Evolutionary conservation across 2,888 invertebrate genomes (phyloP).

Genomic region (Acleris emargana): DNA sequence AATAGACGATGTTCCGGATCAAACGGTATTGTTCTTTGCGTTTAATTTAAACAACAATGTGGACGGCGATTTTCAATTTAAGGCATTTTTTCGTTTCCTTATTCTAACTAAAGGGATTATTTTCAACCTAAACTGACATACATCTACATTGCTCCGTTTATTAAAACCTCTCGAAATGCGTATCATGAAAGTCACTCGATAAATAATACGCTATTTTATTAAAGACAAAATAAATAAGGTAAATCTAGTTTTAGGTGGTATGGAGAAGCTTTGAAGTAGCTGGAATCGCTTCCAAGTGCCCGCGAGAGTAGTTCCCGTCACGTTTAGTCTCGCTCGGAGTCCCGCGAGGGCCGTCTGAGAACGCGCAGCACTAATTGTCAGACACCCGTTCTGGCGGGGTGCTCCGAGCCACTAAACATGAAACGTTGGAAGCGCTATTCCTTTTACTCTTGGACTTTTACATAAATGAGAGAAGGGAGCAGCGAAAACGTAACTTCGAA

Average conservation of each 20-base stretch:
- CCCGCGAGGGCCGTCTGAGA: constrained; percentile 62
- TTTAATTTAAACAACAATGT: constrained; percentile 63
- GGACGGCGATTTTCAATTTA: constrained; percentile 57
- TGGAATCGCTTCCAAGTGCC: constrained; percentile 44
- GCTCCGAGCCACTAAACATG: constrained; percentile 23
- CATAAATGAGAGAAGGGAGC: no score
- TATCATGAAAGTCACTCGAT: no score
- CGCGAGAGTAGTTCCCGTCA: constrained; percentile 50
- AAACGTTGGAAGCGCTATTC: no score
- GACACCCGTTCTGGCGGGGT: constrained; percentile 45
- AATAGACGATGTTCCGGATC: constrained; percentile 67
- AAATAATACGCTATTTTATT: no score
- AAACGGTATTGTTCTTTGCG: constrained; percentile 67
- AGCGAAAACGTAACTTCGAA: no score
- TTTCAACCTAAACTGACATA: no score
- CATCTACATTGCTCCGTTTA: no score
- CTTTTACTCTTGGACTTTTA: no score
- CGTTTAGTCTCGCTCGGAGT: constrained; percentile 58
- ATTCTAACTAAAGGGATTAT: constrained; percentile 26
- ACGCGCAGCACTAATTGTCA: constrained; percentile 67
- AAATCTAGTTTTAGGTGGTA: constrained; percentile 4
- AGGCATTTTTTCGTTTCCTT: constrained; percentile 54
- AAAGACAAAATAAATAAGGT: not conserved
- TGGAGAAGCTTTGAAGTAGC: constrained; percentile 37
- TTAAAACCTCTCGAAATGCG: no score